phyloP scores from a whole-genome alignment of 2,797 vertebrate genomes.

The Malurus splendens region DNA sequence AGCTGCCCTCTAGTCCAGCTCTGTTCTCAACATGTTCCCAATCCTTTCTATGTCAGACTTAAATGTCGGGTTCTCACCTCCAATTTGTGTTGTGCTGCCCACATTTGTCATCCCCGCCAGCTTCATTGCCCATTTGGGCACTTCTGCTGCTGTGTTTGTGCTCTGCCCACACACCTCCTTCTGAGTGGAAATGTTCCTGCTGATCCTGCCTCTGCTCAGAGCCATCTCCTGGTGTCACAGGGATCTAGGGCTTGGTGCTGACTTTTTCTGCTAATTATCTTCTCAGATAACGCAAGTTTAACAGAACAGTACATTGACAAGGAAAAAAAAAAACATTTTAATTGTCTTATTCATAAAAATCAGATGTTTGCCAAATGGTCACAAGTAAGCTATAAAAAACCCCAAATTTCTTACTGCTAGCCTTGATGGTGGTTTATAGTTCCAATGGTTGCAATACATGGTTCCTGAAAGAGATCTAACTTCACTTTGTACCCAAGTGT shows the following conservation, averaged over 20 bases:
- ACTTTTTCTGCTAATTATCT: neutral
- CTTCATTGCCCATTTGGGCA: neutral
- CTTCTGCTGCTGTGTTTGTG: neutral
- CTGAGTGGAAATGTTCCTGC: neutral
- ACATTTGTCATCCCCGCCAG: neutral
- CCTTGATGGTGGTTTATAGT: neutral
- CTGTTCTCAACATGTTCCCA: neutral
- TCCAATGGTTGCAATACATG: neutral
- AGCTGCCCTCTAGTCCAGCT: neutral
- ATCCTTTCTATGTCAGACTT: neutral
- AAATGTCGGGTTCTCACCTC: neutral
- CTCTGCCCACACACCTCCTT: neutral
- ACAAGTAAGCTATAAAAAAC: neutral
- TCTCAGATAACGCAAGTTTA: neutral
- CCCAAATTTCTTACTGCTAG: neutral
- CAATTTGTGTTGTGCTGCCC: neutral
- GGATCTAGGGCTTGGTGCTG: neutral
- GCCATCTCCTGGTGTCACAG: neutral
- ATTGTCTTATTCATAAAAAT: neutral
- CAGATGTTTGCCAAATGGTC: neutral
- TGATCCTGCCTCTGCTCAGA: neutral
- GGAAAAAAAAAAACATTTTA: neutral
- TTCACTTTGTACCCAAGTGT: fast-evolving
- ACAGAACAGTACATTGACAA: neutral
- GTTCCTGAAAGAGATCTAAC: neutral